Evolutionary conservation across 2,797 vertebrate species (phyloP), one percentile per base, ranked within the genome.

Genomic region (Arnoldichthys spilopterus): DNA sequence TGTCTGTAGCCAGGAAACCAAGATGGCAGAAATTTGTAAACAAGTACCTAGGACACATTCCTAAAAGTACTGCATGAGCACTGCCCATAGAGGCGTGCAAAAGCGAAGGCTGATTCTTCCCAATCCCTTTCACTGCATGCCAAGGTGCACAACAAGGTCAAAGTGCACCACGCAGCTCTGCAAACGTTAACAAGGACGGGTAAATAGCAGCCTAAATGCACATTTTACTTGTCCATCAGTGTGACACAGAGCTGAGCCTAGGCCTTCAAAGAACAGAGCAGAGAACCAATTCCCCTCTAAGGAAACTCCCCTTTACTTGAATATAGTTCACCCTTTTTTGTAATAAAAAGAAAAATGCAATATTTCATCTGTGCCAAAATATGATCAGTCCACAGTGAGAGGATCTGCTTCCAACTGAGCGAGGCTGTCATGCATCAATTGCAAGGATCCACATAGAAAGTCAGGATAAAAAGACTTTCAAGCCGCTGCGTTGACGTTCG

Each of bases 31-130:
- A 89, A 89, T 88, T 90, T 84, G 72, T 85, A 87, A 90, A 88
- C 87, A 91, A 84, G 87, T 86, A 89, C 89, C 81, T 67, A 62
- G 82, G 69, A 84, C 92, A 85, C 91, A 88, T 95, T 96, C 95
- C 91, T 95, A 88, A 93, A 90, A 93, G 82, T 71, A 13, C 68
- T 64, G 77, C 79, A 59, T 68, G 77, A 79, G 73, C 8, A n/a
- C 51, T 71, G 69, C 34, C 74, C 66, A 43, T 67, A 61, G 32
- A 77, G 74, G 47, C 56, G 4, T 93, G 88, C 87, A 80, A 8
- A 30, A 68, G 79, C 80, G 79, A 86, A 86, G 75, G 68, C 85
- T 66, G 61, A 88, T 90, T 89, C 88, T 87, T 87, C 63, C 22
- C 85, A 87, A 87, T 86, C 84, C 79, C 77, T 91, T 90, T 92